A percentile compares a stretch with the other conserved stretches of the same genome.
Evolutionary conservation across 2,113 vertebrate species (phyloP).

Genomic region (Perca fluviatilis): DNA sequence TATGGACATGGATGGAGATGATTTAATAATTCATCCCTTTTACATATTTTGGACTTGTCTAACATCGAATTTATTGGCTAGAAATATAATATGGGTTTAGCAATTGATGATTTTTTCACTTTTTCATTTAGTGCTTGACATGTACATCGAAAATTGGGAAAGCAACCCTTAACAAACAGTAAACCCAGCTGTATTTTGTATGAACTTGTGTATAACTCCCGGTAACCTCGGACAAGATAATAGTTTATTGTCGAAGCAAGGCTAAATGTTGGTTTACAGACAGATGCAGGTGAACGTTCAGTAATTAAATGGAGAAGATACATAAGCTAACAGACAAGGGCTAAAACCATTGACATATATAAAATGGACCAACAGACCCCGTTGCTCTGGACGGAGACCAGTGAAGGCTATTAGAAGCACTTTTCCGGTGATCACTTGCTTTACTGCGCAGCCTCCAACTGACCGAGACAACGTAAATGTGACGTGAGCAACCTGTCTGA

Average conservation of each 20-base stretch:
- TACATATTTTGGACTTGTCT: not conserved
- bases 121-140: too few species aligned
- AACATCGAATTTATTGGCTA: not conserved
- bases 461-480: too few species aligned
- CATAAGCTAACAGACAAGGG: not conserved
- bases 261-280: not conserved
- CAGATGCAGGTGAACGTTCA: not conserved
- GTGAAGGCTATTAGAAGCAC: too few species aligned
- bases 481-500: too few species aligned
- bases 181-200: not conserved
- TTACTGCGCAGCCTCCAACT: too few species aligned
- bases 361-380: too few species aligned
- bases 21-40: slow-evolving; percentile 1
- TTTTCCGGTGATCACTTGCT: too few species aligned
- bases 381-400: too few species aligned
- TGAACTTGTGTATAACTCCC: not conserved
- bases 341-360: too few species aligned
- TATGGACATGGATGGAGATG: not conserved
- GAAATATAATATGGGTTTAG: not conserved
- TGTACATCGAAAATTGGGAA: not conserved
- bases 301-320: not conserved
- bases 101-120: not conserved
- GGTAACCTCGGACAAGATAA: not conserved
- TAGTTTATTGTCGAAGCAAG: not conserved
- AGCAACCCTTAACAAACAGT: not conserved